A percentile compares a stretch with the other conserved stretches of the same genome.
Evolutionary conservation across 2,797 vertebrate genomes (phyloP).

Genomic region (Hippopotamyrus pictus): DNA sequence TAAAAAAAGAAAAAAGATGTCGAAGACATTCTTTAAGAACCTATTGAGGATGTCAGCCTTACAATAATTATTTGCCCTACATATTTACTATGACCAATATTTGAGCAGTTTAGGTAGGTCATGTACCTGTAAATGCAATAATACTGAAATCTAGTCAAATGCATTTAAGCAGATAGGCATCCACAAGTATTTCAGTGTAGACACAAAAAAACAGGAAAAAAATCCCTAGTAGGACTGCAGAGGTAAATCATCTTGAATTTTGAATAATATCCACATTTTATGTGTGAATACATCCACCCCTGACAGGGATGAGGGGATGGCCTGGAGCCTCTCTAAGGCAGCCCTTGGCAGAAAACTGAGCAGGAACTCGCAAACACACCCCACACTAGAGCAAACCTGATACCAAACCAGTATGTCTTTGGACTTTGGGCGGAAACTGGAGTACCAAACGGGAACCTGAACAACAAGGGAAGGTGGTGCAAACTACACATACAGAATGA

Average conservation of each 20-base stretch:
- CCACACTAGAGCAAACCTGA: background rate
- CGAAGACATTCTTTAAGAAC: background rate
- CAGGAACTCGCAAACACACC: background rate
- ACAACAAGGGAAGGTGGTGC: background rate
- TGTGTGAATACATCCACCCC: background rate
- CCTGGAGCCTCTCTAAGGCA: background rate
- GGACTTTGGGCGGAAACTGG: background rate
- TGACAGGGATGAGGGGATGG: background rate
- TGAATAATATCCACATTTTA: background rate
- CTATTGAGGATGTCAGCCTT: background rate
- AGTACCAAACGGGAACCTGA: background rate
- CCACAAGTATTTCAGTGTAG: slow-evolving; percentile 30
- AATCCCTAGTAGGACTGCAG: background rate
- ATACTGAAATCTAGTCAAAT: background rate
- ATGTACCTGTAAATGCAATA: background rate
- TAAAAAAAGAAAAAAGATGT: background rate
- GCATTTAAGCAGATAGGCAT: background rate
- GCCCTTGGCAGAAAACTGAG: background rate
- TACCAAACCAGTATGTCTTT: background rate
- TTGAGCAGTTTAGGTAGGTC: background rate
- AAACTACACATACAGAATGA: background rate
- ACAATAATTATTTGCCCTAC: background rate
- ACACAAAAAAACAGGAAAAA: slow-evolving; percentile 42
- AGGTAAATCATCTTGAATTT: background rate
- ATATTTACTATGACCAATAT: background rate